Percentiles rank a stretch among this genome's conserved stretches.
Evolutionary conservation across 1,140 invertebrate genomes (phyloP).

Genomic region (Drosophila teissieri): DNA sequence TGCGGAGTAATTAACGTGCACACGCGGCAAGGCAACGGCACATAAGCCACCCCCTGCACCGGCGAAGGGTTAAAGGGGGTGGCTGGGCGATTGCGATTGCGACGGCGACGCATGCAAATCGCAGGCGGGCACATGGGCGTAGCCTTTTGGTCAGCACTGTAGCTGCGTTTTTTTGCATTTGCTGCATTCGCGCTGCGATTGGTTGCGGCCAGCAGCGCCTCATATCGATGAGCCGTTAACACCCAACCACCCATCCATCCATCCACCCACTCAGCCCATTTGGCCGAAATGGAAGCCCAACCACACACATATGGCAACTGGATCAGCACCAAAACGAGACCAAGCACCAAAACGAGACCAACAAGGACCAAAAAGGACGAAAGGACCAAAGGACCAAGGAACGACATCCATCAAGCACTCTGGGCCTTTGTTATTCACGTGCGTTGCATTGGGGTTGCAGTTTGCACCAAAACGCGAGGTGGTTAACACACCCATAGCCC

Average conservation of each 20-base stretch:
- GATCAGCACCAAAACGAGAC: constrained; percentile 10
- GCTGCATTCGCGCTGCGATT: constrained; percentile 76
- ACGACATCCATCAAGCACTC: constrained; percentile 39
- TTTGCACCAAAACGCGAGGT: constrained; percentile 15
- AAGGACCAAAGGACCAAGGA: constrained; percentile 5
- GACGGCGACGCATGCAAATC: constrained; percentile 73
- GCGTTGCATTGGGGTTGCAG: constrained; percentile 47
- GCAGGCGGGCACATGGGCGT: constrained; percentile 59
- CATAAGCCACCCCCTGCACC: constrained; percentile 59
- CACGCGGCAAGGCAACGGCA: constrained; percentile 64
- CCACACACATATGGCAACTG: constrained; percentile 7
- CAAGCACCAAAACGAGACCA: constrained; percentile 1
- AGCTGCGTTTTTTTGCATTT: constrained; percentile 76
- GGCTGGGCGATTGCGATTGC: constrained; percentile 1
- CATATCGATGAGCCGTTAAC: constrained; percentile 58
- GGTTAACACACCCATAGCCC: neutral
- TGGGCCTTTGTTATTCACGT: constrained; percentile 38
- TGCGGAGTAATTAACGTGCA: constrained; percentile 79
- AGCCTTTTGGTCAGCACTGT: constrained; percentile 60
- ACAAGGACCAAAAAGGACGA: no score
- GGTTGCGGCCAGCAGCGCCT: constrained; percentile 59
- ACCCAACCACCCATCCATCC: neutral
- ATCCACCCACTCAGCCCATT: neutral
- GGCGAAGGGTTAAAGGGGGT: constrained; percentile 9
- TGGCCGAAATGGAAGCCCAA: neutral